Percentiles rank a stretch among this genome's conserved stretches.
Evolutionary conservation across 2,888 invertebrate genomes (phyloP).

Genomic region (Dryadula phaetusa): DNA sequence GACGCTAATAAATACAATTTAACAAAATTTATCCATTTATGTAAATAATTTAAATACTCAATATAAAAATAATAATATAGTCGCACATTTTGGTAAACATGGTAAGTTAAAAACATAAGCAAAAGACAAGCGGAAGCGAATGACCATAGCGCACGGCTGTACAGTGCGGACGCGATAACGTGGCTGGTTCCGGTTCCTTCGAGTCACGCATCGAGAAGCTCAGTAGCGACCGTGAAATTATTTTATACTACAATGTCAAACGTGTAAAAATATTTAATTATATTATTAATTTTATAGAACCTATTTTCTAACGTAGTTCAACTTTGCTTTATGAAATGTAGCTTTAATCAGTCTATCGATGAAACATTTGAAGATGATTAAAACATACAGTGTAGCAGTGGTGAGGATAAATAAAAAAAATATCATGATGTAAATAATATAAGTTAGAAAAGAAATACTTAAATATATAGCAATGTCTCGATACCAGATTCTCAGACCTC

Average conservation of each 20-base stretch:
- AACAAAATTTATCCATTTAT: neutral
- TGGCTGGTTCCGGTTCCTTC: conserved; percentile 65
- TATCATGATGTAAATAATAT: no score
- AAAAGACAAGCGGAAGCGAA: conserved; percentile 39
- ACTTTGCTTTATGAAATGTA: no score
- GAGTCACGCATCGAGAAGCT: conserved; percentile 69
- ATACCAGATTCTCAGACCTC: no score
- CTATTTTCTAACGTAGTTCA: no score
- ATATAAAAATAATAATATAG: neutral
- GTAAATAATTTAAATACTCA: no score
- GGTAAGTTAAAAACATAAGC: conserved; percentile 1
- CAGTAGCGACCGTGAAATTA: conserved; percentile 44
- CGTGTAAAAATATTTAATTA: neutral
- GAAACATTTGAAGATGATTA: no score
- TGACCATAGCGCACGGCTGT: conserved; percentile 31
- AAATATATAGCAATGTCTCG: no score
- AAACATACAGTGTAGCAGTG: no score
- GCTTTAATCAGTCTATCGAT: no score
- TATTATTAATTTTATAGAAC: neutral
- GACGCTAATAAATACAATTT: neutral
- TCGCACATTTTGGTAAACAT: conserved; percentile 1
- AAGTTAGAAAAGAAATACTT: no score
- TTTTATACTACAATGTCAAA: conserved; percentile 17
- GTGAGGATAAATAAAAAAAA: no score
- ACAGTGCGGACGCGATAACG: conserved; percentile 45